Evolutionary conservation across 1,140 invertebrate genomes (phyloP).

Genomic region (Drosophila insularis): DNA sequence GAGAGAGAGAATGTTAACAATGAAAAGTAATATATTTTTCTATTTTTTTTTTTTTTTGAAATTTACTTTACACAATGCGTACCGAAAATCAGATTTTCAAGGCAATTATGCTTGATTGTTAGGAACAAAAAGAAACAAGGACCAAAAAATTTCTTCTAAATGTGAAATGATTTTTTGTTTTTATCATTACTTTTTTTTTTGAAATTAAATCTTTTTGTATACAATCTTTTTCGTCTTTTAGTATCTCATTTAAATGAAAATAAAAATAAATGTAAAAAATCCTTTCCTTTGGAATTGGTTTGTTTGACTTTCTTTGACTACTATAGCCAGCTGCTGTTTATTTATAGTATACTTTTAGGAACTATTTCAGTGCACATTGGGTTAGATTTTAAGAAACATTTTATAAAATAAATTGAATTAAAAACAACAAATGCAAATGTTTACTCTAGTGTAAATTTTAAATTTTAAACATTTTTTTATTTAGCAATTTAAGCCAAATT

Average conservation of each 20-base stretch:
- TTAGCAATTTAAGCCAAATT: too few species aligned
- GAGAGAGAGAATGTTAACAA: background rate
- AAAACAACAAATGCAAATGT: too few species aligned
- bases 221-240: background rate
- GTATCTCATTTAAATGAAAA: slow-evolving; percentile 1
- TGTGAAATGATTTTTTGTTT: background rate
- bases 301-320: too few species aligned
- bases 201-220: too few species aligned
- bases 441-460: too few species aligned
- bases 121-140: background rate
- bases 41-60: background rate
- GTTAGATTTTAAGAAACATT: too few species aligned
- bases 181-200: background rate
- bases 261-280: background rate
- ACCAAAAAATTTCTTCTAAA: background rate
- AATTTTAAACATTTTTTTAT: too few species aligned
- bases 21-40: background rate
- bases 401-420: too few species aligned
- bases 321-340: background rate
- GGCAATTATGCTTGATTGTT: slow-evolving; percentile 10
- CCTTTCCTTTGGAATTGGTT: too few species aligned
- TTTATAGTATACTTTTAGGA: background rate
- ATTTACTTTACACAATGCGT: background rate
- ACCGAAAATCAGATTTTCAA: slow-evolving; percentile 14
- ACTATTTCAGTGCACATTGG: background rate